Evolutionary conservation across 2,888 invertebrate species (phyloP), one percentile per base, ranked within the genome.

Genomic region (Pseudococcus viburni): DNA sequence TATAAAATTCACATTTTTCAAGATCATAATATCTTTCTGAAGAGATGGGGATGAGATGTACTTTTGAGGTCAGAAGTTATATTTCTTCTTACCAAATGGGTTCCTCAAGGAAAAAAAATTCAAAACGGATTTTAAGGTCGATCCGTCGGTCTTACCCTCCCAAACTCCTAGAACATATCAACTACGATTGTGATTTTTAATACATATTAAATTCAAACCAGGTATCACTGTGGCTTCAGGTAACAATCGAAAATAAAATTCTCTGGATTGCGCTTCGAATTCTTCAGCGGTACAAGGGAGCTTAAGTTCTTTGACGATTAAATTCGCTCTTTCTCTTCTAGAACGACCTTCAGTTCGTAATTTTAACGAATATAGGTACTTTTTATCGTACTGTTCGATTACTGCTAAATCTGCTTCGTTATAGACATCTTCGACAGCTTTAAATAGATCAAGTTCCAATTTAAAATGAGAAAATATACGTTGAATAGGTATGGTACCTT

Each of bases 361-460:
- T 92, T 96, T 95, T 89, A 97, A 92, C 89, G 96, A 96, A 91
- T 94, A 94, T 0, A 96, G 96, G 92, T 96, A 98, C 64, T 92
- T 91, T 91, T 95, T 95, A 9, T 95, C 96, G 92, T 94, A 96
- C 90, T 93, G 93, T 68, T 93, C 93, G 90, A 95, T 95, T 90
- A 96, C 93, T 90, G 94, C 93, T 89, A 94, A 93, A 90, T 95
- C 94, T 91, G 95, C 95, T 91, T 94, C 93, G 90, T 95, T 95
- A 92, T 97, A 97, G 80, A 96, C 93, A 88, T 92, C 93, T 92
- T 97, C 97, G 0, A 97, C 96, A 92, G 97, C 97, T 96, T 93
- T 88, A 89, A 46, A 46, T 46, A 12, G 12, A 46, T 33, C 26
- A 33, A 33, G 3, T 33, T 33, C 26, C 1, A 33, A 33, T 33